Percentiles rank a stretch among this genome's conserved stretches.
Evolutionary conservation across 2,797 vertebrate genomes (phyloP).

Genomic region (Sus cebifrons): DNA sequence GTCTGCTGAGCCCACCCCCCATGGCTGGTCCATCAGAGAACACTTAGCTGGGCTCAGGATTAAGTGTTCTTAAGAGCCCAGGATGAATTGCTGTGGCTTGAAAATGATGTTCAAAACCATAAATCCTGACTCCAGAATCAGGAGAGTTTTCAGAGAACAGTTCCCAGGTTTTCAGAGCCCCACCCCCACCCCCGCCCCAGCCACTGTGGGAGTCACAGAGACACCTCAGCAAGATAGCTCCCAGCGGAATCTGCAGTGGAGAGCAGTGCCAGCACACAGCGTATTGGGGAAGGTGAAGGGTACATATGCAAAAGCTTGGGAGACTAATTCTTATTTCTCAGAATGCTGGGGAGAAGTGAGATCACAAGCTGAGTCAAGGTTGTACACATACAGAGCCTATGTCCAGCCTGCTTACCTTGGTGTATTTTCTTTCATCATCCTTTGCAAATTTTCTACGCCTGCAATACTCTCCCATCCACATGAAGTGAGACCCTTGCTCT

Average conservation of each 20-base stretch:
- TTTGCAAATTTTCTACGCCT: neutral
- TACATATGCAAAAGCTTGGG: neutral
- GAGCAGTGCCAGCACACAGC: neutral
- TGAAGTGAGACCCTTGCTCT: neutral
- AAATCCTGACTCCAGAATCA: neutral
- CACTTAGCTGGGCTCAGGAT: neutral
- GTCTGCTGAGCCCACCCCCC: neutral
- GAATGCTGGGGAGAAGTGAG: neutral
- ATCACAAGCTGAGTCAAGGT: neutral
- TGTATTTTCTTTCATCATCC: neutral
- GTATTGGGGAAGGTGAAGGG: neutral
- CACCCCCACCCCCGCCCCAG: no score
- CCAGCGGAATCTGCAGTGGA: neutral
- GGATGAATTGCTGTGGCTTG: neutral
- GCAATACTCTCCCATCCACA: neutral
- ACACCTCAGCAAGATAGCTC: neutral
- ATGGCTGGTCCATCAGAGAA: rapidly evolving
- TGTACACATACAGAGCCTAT: neutral
- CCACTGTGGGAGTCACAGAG: neutral
- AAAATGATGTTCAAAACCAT: neutral
- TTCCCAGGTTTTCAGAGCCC: neutral
- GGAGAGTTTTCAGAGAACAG: neutral
- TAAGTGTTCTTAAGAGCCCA: neutral
- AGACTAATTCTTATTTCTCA: neutral
- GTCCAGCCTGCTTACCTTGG: neutral